Base-by-base conservation (phyloP, 2,888 invertebrate genomes). In the Lithophane leautieri region DNA sequence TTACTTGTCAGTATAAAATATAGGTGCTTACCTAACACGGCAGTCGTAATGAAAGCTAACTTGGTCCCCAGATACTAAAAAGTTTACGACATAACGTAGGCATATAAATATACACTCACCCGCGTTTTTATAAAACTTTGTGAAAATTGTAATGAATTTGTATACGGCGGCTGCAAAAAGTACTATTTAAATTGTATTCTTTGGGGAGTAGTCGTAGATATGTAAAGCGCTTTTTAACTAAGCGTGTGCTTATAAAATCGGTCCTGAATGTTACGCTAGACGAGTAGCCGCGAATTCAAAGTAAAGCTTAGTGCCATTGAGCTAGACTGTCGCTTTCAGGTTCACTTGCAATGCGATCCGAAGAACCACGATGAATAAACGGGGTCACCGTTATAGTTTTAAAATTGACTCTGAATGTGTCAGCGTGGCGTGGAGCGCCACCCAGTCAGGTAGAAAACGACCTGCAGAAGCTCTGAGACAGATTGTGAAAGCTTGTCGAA, bases 1-100 rank as follows among this genome's bases (percentile, higher is more conserved):
- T 79, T 83, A 80, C 88, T 84, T 79, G 84, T 82, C 76, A 76
- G 77, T 78, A 73, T 79, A 72, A 86, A 79, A 86, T 79, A 73
- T 82, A 80, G 76, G 70, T 68, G 75, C 65, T 81, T 81, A 68
- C 75, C 72, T 77, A 82, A 78, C 79, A 70, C 78, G 58, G 76
- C 76, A 72, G 74, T 78, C 80, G 78, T 88, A 83, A 88, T 82
- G 85, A 78, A 84, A 80, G 84, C 78, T 76, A 74, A 84, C 80
- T 86, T 86, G 73, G 86, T 86, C 88, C 79, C 86, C 70, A 74
- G 86, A 84, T 88, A 86, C 78, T 86, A 88, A 86, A 86, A 86
- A 82, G 78, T 88, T 86, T 86, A 86, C 75, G 86, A 86, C 73
- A 72, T 74, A 76, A 81, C 84, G 82, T 84, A 82, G 80, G 68